These are phyloP conservation scores for Poeciliopsis paucimaculata DNA, from an alignment of 2,797 vertebrate species.

Conservation along the genomic window DNA sequence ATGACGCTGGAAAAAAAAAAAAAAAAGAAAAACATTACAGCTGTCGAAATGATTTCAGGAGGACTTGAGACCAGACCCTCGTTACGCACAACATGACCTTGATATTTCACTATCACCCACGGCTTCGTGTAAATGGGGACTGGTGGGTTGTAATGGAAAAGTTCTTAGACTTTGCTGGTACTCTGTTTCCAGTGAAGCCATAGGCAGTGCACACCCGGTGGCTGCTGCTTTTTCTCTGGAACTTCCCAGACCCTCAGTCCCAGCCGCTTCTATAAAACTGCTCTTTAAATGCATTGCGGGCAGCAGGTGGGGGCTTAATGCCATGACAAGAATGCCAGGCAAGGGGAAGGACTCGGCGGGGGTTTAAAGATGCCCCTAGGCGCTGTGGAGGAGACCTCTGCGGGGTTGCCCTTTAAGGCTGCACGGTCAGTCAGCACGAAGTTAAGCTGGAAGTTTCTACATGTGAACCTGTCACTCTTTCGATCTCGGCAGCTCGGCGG, in stretches of 20 bases:
- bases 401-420: conserved; percentile 72
- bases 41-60: conserved; percentile 45
- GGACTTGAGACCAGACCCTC: conserved; percentile 23
- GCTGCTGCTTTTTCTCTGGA: conserved; percentile 36
- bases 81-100: conserved; percentile 49
- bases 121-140: conserved; percentile 18
- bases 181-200: conserved; percentile 31
- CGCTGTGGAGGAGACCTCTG: conserved; percentile 56
- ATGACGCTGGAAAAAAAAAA: background rate
- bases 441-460: conserved; percentile 76
- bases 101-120: conserved; percentile 51
- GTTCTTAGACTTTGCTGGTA: conserved; percentile 42
- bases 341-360: conserved; percentile 41
- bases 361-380: conserved; percentile 69
- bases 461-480: conserved; percentile 87
- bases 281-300: conserved; percentile 59
- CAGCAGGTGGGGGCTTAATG: conserved; percentile 71
- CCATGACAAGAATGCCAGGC: conserved; percentile 61
- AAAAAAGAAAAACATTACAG: background rate
- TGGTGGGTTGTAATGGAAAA: conserved; percentile 61
- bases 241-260: conserved; percentile 53
- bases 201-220: background rate
- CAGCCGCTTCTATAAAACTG: conserved; percentile 59
- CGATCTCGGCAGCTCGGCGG: conserved; percentile 37
- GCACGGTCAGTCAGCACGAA: conserved; percentile 64